These are phyloP conservation scores for Drosophila kikkawai DNA, from an alignment of 1,140 invertebrate genomes.

Conservation along the genomic window DNA sequence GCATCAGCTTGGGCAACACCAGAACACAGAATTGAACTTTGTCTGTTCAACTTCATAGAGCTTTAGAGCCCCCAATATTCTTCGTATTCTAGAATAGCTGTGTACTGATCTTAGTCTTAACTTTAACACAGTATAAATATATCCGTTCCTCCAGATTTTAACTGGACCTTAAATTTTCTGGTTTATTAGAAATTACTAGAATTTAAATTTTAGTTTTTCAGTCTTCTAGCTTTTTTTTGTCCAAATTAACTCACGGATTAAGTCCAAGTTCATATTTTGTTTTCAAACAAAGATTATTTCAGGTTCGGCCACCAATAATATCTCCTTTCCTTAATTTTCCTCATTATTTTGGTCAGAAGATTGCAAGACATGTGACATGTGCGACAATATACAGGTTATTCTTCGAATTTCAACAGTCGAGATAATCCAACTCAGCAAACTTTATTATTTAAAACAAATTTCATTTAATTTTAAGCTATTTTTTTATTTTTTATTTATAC, in stretches of 20 bases:
- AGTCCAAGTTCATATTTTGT: neutral
- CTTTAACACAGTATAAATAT: neutral
- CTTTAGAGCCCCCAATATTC: neutral
- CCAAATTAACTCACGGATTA: neutral
- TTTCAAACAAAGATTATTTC: neutral
- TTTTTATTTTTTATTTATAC: too few species aligned
- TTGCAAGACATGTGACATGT: neutral
- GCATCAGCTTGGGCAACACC: slow-evolving; percentile 2
- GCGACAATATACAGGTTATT: neutral
- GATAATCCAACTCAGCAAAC: neutral
- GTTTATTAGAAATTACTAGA: too few species aligned
- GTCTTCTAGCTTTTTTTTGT: too few species aligned
- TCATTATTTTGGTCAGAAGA: neutral
- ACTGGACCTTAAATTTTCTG: neutral
- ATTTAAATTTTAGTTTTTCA: too few species aligned
- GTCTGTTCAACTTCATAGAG: neutral
- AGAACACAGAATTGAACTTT: slow-evolving; percentile 15
- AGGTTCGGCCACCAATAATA: neutral
- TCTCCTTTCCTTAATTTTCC: neutral
- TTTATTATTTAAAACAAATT: too few species aligned
- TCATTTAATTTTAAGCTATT: too few species aligned
- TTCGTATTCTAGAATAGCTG: neutral
- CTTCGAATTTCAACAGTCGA: neutral
- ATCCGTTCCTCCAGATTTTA: neutral
- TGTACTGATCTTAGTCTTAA: neutral